phyloP scores from a whole-genome alignment of 1,140 invertebrate species.

The Colletes latitarsis region DNA sequence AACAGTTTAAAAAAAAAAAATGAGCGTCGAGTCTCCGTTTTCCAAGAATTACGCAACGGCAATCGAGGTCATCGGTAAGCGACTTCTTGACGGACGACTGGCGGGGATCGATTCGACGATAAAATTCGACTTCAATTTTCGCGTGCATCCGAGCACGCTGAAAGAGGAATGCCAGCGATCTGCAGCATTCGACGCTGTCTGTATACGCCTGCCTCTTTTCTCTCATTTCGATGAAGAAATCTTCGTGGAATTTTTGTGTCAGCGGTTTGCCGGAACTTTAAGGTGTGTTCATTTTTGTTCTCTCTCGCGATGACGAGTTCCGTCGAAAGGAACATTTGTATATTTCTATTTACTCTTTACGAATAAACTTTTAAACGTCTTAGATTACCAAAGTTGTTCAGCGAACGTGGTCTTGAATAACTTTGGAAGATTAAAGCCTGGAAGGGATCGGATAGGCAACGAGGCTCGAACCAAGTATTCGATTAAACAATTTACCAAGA shows the following conservation, averaged over 20 bases:
- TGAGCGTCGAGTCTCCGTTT: not conserved
- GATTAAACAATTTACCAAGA: too few species aligned
- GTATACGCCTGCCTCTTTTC: not conserved
- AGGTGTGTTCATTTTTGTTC: too few species aligned
- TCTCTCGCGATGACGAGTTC: too few species aligned
- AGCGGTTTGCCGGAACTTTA: too few species aligned
- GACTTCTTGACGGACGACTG: conserved; percentile 11
- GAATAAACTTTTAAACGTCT: too few species aligned
- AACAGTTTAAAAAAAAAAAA: conserved; percentile 16
- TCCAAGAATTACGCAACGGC: not conserved
- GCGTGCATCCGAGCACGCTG: not conserved
- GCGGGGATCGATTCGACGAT: conserved; percentile 13
- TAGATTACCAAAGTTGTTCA: too few species aligned
- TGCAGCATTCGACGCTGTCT: not conserved
- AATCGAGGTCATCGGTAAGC: conserved; percentile 7
- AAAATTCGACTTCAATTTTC: conserved; percentile 49
- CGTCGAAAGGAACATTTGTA: too few species aligned
- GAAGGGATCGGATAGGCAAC: too few species aligned
- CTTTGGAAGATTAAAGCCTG: too few species aligned
- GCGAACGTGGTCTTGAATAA: too few species aligned
- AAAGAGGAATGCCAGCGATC: conserved; percentile 23
- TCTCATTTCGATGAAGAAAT: not conserved
- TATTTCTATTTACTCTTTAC: too few species aligned
- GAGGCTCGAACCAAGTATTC: too few species aligned
- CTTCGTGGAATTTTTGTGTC: not conserved